Base-by-base conservation (phyloP, 2,113 vertebrate species). In the Callipepla squamata region DNA sequence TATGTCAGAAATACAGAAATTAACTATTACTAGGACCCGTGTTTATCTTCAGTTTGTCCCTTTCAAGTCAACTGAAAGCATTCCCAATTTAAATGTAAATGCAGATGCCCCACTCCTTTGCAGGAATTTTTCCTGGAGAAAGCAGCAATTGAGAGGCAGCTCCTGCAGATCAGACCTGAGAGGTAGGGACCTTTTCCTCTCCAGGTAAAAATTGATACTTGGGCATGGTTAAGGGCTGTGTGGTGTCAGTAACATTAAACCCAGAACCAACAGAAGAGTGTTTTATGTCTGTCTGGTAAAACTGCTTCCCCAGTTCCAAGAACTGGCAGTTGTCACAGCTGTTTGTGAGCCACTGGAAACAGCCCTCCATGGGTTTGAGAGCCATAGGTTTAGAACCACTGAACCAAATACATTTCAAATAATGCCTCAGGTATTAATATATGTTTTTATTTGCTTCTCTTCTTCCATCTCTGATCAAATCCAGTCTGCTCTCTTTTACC, bases 1-100 rank as follows among this genome's bases (percentile, higher is more conserved):
- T 75, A 86, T 66, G 80, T 94, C 91, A 86, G 86, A 95, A 92
- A 65, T 73, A 93, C 67, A 93, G 84, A 96, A 96, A 96, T 97
- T 95, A 66, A 34, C 55, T 93, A 62, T 95, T 87, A 85, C 95
- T 92, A 96, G 62, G 55, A 66, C 70, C 65, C 51, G 20, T 81
- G 67, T 91, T 81, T 47, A 92, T 87, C 72, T 93, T 55, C 45
- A 73, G 61, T 77, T 77, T 73, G 10, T 63, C 44, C 72, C 70
- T 44, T 80, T 48, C 34, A 76, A 92, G 59, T 88, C 90, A 93
- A 75, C 89, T 85, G 74, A 85, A 93, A 94, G 66, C n/a, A 69
- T 89, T 91, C 59, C 50, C 61, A 79, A 86, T 97, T 96, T 97
- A 96, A 95, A 96, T 94, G 92, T 87, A 96, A 97, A 97, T 94